Conservation (phyloP, 1,140 invertebrate genomes). For the Tetramorium simillimum region DNA sequence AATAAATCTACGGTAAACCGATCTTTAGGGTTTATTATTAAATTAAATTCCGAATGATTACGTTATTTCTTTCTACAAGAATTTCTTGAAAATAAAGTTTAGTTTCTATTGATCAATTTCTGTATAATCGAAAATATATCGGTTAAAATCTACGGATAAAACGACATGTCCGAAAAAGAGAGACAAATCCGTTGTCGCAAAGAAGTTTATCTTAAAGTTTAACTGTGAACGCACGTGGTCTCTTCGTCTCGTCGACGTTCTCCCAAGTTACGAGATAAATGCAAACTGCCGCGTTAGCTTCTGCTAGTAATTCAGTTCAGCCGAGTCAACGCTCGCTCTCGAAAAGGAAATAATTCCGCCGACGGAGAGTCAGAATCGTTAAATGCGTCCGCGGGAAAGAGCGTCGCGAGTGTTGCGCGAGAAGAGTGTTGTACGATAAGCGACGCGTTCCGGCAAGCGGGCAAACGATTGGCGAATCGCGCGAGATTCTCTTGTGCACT, state of each 20-base stretch:
- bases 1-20: neutral
- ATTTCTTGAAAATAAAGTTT: neutral
- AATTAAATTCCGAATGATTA: neutral
- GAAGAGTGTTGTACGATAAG: slow-evolving; percentile 53
- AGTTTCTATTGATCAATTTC: neutral
- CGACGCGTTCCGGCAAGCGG: neutral
- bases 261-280: neutral
- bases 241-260: neutral
- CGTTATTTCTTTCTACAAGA: neutral
- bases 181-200: neutral
- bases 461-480: neutral
- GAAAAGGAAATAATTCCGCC: slow-evolving; percentile 11
- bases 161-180: neutral
- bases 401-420: neutral
- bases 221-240: neutral
- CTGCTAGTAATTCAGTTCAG: neutral
- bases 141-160: neutral
- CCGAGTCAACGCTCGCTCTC: slow-evolving; percentile 37
- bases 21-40: neutral
- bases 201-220: neutral
- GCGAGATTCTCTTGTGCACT: slow-evolving; percentile 26
- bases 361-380: slow-evolving; percentile 24
- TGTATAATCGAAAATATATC: neutral
- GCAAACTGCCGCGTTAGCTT: neutral
- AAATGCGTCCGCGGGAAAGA: neutral